These are phyloP conservation scores for Spialia ferax DNA, from an alignment of 2,888 invertebrate species.

Conservation along the genomic window DNA sequence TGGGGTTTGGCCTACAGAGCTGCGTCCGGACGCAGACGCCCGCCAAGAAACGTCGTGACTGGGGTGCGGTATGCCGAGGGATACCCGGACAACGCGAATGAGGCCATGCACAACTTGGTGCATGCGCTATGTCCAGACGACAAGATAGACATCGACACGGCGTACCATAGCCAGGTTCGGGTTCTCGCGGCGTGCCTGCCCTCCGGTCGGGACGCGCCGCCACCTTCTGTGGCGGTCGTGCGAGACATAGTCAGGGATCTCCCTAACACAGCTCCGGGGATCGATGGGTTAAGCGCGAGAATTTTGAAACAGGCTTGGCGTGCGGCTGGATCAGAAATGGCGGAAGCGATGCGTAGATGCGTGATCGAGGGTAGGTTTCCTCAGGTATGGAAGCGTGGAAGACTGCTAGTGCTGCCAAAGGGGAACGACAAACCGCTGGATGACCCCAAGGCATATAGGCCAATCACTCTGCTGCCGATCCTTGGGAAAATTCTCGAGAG, in stretches of 20 bases:
- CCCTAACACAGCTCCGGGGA: neutral
- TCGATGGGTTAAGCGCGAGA: neutral
- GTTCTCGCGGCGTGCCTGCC: neutral
- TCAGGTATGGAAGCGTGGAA: neutral
- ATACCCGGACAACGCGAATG: neutral
- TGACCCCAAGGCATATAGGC: neutral
- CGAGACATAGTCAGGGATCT: neutral
- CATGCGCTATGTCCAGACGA: neutral
- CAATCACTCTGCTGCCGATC: neutral
- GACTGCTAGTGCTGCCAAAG: neutral
- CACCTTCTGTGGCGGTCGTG: neutral
- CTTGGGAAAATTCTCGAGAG: neutral
- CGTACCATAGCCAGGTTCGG: neutral
- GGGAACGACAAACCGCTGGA: neutral
- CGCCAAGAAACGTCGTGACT: neutral
- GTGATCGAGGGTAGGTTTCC: neutral
- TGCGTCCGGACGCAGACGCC: constrained; percentile 1
- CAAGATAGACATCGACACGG: neutral
- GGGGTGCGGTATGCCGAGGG: neutral
- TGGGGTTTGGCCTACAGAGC: neutral
- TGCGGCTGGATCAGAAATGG: neutral
- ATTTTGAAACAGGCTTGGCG: neutral
- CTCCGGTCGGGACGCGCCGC: neutral
- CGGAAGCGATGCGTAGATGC: neutral
- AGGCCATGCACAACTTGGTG: neutral